Conservation (phyloP, 2,888 invertebrate genomes). For the Drosophila limbata region DNA sequence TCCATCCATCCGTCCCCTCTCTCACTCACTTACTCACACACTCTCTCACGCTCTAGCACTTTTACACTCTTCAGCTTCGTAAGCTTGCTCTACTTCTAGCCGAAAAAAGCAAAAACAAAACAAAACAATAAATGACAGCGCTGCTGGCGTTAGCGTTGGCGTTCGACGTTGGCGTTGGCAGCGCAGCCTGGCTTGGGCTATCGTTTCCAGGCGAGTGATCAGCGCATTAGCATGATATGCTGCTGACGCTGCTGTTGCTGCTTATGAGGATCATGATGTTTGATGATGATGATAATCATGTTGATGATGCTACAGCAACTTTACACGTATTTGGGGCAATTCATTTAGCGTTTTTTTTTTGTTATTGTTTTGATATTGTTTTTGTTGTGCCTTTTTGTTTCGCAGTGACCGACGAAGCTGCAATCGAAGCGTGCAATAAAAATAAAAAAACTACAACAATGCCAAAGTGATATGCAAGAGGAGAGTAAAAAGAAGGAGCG, state of each 20-base stretch:
- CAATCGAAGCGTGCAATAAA: constrained; percentile 71
- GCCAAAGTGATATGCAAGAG: constrained; percentile 48
- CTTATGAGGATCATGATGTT: constrained; percentile 43
- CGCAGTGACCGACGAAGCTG: constrained; percentile 61
- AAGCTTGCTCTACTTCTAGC: constrained; percentile 62
- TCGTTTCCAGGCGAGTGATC: constrained; percentile 73
- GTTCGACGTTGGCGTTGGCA: constrained; percentile 27
- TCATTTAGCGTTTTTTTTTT: constrained; percentile 67
- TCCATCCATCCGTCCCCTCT: constrained; percentile 8
- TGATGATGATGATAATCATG: constrained; percentile 47
- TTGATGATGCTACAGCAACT: constrained; percentile 30
- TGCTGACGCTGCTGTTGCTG: constrained; percentile 33
- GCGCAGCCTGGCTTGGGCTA: constrained; percentile 39
- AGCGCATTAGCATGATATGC: constrained; percentile 68
- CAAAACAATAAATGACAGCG: constrained; percentile 32
- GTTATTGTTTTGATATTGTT: constrained; percentile 19
- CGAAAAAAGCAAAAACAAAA: constrained; percentile 19
- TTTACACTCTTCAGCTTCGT: constrained; percentile 16
- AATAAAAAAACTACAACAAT: constrained; percentile 36
- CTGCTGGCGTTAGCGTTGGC: constrained; percentile 17
- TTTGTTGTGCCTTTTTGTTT: constrained; percentile 25
- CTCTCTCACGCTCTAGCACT: constrained; percentile 36
- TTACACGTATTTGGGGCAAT: constrained; percentile 73
- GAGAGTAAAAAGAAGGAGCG: constrained; percentile 4
- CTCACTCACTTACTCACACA: constrained; percentile 8